Conservation (phyloP, 2,113 vertebrate species). For the Nothocercus julius region DNA sequence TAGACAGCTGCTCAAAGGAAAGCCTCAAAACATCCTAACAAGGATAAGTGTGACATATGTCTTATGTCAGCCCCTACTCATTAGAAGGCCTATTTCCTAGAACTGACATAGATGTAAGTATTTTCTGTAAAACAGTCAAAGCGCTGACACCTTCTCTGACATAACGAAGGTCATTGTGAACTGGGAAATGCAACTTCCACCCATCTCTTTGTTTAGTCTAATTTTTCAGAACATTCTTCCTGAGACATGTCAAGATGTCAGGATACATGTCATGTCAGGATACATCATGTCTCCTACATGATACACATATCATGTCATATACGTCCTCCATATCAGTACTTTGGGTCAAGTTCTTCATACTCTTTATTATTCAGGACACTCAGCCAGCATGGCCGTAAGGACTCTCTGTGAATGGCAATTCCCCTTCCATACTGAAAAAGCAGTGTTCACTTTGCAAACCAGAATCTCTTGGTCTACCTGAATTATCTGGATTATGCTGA, state of each 20-base stretch:
- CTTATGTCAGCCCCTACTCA: slow-evolving; percentile 56
- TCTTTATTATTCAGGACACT: neutral
- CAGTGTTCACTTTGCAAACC: neutral
- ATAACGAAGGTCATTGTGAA: neutral
- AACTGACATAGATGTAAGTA: slow-evolving; percentile 53
- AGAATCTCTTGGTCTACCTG: neutral
- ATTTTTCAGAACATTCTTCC: neutral
- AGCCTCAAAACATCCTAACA: slow-evolving; percentile 68
- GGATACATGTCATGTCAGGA: neutral
- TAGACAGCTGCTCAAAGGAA: slow-evolving; percentile 60
- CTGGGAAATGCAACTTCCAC: slow-evolving; percentile 10
- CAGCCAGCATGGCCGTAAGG: neutral
- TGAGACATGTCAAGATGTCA: neutral
- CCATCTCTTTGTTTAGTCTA: slow-evolving; percentile 7
- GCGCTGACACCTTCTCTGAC: slow-evolving; percentile 19
- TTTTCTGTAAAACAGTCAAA: slow-evolving; percentile 35
- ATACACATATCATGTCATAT: neutral
- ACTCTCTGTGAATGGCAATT: neutral
- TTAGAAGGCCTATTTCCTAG: slow-evolving; percentile 52
- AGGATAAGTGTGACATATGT: slow-evolving; percentile 62
- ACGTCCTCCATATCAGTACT: neutral
- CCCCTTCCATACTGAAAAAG: neutral
- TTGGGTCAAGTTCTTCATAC: neutral
- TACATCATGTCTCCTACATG: neutral
- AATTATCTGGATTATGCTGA: neutral